Percentiles rank a stretch among this genome's conserved stretches.
phyloP scores from a whole-genome alignment of 2,888 invertebrate species.

The Himalopsyche kuldschensis region DNA sequence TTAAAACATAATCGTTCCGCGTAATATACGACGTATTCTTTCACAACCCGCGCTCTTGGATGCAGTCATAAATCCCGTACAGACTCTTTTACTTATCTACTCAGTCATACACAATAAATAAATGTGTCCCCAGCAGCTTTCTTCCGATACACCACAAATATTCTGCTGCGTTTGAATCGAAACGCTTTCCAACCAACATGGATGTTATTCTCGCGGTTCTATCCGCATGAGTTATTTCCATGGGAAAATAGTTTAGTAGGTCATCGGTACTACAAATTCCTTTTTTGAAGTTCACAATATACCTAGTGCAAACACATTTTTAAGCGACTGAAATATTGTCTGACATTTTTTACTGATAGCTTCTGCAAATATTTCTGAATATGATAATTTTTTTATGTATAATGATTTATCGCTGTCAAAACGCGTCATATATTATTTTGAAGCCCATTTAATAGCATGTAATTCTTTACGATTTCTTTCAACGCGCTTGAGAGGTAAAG shows the following conservation, averaged over 20 bases:
- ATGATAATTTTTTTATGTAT: no score
- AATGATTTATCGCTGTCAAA: no score
- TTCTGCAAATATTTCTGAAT: no score
- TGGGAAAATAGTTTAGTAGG: not conserved
- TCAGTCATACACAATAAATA: constrained; percentile 27
- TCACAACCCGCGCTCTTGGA: not conserved
- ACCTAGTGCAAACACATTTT: no score
- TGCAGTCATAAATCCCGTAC: constrained; percentile 22
- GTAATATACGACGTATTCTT: constrained; percentile 17
- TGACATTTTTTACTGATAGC: no score
- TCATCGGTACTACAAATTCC: not conserved
- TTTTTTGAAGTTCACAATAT: no score
- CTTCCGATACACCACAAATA: not conserved
- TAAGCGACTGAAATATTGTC: no score
- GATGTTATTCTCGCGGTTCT: not conserved
- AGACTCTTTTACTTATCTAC: constrained; percentile 23
- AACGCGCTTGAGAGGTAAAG: no score
- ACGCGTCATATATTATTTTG: no score
- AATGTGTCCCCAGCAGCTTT: constrained; percentile 19
- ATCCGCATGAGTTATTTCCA: not conserved
- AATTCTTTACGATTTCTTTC: no score
- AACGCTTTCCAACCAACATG: not conserved
- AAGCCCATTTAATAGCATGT: no score
- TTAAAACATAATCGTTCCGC: constrained; percentile 17
- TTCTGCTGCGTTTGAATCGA: not conserved